A percentile compares a stretch with the other conserved stretches of the same genome.
Evolutionary conservation across 2,888 invertebrate species (phyloP).

Genomic region (Rotaria magnacalcarata): DNA sequence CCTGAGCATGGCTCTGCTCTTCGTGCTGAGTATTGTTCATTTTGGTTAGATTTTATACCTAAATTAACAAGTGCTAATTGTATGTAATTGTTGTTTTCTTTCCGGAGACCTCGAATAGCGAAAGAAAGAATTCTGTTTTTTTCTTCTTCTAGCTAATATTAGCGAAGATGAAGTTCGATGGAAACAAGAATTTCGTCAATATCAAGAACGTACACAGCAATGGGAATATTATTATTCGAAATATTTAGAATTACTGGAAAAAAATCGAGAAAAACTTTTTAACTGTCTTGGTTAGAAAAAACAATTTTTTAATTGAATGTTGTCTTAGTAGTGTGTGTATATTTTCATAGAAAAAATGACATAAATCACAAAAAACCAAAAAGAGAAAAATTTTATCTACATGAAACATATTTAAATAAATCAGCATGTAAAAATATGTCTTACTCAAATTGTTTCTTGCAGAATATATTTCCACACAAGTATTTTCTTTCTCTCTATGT

Average conservation of each 20-base stretch:
- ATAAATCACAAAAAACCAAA: no score
- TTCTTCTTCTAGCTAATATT: not conserved
- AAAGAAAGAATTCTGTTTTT: not conserved
- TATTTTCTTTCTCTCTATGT: no score
- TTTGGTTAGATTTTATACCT: constrained; percentile 44
- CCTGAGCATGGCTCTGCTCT: constrained; percentile 4
- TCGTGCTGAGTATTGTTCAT: constrained; percentile 45
- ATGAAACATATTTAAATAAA: no score
- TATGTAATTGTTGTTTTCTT: not conserved
- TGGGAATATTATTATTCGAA: constrained; percentile 26
- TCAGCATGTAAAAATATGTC: no score
- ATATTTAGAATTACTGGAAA: not conserved
- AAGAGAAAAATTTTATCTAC: no score
- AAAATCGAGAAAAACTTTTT: not conserved
- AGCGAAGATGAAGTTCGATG: constrained; percentile 13
- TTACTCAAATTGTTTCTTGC: no score
- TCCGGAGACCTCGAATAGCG: not conserved
- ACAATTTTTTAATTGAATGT: no score
- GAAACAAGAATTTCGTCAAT: constrained; percentile 28
- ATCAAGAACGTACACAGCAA: not conserved
- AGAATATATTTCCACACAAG: no score
- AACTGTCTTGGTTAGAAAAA: not conserved
- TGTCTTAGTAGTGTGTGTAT: no score
- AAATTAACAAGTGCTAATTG: constrained; percentile 31
- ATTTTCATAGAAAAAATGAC: no score